Evolutionary conservation across 2,888 invertebrate species (phyloP).

Genomic region (Lasioglossum leucozonium): DNA sequence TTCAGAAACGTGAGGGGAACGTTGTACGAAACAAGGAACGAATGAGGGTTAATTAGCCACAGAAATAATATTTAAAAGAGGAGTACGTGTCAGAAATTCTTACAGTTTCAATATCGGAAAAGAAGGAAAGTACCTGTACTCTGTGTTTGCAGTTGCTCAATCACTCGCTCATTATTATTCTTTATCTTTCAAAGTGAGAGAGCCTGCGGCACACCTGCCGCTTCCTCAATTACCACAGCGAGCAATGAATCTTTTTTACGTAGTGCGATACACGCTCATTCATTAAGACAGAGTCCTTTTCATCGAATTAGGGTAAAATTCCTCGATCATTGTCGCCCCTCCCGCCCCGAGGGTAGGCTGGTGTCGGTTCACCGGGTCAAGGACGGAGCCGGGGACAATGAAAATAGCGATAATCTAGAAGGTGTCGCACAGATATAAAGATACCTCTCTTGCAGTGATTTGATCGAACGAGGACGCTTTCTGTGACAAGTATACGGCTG

Average conservation of each 20-base stretch:
- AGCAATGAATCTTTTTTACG: not conserved
- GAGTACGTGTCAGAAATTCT: not conserved
- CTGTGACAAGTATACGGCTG: constrained; percentile 53
- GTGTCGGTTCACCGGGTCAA: not conserved
- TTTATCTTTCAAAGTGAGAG: not conserved
- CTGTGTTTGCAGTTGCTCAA: not conserved
- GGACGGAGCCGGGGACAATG: not conserved
- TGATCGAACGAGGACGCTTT: constrained; percentile 52
- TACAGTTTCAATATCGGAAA: too few relatives aligned
- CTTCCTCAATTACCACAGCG: not conserved
- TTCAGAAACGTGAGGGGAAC: not conserved
- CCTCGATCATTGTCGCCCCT: not conserved
- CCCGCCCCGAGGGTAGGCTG: too few relatives aligned
- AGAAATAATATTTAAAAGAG: not conserved
- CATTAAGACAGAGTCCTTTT: not conserved
- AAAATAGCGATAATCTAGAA: constrained; percentile 9
- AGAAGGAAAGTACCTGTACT: too few relatives aligned
- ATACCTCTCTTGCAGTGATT: constrained; percentile 54
- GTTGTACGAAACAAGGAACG: too few relatives aligned
- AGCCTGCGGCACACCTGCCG: not conserved
- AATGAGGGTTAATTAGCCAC: not conserved
- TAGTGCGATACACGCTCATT: not conserved
- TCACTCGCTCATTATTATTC: not conserved
- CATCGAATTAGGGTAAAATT: not conserved
- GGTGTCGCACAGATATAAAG: not conserved